Base-by-base conservation (phyloP, 1,140 invertebrate species). In the Lepidurus apus region DNA sequence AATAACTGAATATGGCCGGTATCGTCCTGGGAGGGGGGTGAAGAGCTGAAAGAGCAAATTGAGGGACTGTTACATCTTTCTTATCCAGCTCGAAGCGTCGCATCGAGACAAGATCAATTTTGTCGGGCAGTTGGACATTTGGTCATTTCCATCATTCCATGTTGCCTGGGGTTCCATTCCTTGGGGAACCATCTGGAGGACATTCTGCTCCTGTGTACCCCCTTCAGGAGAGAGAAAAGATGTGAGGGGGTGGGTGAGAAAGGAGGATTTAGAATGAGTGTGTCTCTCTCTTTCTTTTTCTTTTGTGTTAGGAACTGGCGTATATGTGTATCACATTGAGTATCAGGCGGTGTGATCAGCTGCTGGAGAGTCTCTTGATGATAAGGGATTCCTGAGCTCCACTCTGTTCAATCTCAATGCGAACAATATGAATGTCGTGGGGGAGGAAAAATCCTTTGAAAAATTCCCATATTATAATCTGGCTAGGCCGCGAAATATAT, bases 301-400 rank as follows among this genome's bases (percentile, higher is more conserved):
- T 65, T 65, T 65, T 65, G 53, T 65, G 53, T 17, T 65, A 65
- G 21, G 53, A 21, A 65, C 53, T 65, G 53, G 53, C 53, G 53
- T 65, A 21, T 65, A 65, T 65, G 13, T 65, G 53, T 65, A 65
- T 65, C 53, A 65, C 53, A 65, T 65, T 65, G 53, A 21, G 53
- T 65, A 65, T 65, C 53, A 65, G 53, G 53, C 53, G 53, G 53
- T 65, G 53, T 65, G 53, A 65, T 65, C 53, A 65, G 53, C 53
- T 65, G 53, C 53, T 65, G 53, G 53, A 65, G 53, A 65, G 53
- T 65, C 53, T 65, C 53, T 65, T 65, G 53, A 65, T 65, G 21
- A 65, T 65, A 65, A 65, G 53, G 53, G 53, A 65, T 65, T 65
- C 53, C 9, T 9, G 53, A n/a, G 53, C 17, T 65, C 53, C 34